Conservation (phyloP, 2,888 invertebrate species). For the Mythimna vitellina region DNA sequence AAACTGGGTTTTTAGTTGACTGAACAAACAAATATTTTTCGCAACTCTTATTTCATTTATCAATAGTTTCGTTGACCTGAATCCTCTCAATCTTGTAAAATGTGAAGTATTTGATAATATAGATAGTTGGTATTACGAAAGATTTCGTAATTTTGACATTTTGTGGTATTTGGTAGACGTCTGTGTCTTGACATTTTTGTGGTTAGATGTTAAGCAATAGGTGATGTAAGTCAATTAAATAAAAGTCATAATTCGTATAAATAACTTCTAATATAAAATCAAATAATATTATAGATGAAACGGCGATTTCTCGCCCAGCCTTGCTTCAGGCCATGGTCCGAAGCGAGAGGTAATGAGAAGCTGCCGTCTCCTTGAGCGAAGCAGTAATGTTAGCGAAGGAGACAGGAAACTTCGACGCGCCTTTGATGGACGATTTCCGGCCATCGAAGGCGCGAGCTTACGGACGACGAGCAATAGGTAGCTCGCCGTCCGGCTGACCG, state of each 20-base stretch:
- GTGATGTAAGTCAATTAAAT: neutral
- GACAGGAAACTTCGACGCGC: no score
- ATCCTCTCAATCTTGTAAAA: conserved; percentile 8
- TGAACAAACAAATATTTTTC: conserved; percentile 16
- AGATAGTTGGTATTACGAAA: conserved; percentile 15
- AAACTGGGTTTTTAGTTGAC: neutral
- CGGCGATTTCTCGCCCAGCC: no score
- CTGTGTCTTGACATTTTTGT: conserved; percentile 5
- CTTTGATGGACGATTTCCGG: no score
- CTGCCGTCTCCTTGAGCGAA: no score
- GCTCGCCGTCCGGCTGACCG: no score
- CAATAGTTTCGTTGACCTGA: conserved; percentile 30
- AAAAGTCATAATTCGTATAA: neutral
- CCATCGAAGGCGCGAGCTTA: no score
- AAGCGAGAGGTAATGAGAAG: no score
- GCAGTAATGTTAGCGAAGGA: no score
- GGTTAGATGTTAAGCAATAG: conserved; percentile 3
- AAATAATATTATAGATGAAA: neutral
- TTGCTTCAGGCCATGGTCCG: no score
- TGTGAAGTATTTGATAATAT: conserved; percentile 13
- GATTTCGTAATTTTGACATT: conserved; percentile 24
- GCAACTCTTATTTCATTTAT: conserved; percentile 2
- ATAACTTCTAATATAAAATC: no score
- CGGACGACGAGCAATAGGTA: no score
- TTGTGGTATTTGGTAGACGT: conserved; percentile 19